Conservation (phyloP, 2,797 vertebrate genomes). For the Neopelma chrysocephalum region DNA sequence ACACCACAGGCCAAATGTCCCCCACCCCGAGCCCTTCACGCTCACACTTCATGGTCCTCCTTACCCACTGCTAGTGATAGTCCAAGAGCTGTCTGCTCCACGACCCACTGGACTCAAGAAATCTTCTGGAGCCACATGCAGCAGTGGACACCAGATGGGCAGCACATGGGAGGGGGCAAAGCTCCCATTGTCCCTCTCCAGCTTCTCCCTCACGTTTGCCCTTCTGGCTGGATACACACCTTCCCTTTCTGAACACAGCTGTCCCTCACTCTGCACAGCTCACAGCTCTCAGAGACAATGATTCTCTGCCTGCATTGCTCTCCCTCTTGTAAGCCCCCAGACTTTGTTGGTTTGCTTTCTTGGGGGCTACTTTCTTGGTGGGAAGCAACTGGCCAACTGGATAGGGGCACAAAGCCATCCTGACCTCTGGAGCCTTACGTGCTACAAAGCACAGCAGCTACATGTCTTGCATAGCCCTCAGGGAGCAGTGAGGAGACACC, state of each 20-base stretch:
- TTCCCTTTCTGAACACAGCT: background rate
- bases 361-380: background rate
- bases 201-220: background rate
- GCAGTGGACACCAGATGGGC: background rate
- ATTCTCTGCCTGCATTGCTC: background rate
- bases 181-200: background rate
- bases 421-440: rapidly evolving
- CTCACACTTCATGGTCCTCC: background rate
- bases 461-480: background rate
- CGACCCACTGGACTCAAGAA: background rate
- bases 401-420: rapidly evolving
- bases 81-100: background rate
- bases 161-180: background rate
- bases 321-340: too few species aligned
- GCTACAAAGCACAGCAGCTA: background rate
- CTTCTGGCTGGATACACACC: background rate
- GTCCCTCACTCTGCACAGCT: background rate
- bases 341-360: background rate
- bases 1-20: background rate
- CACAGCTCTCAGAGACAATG: background rate
- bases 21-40: background rate
- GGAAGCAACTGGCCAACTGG: background rate
- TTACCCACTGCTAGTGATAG: background rate
- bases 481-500: background rate
- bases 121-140: background rate